Percentiles rank a stretch among this genome's conserved stretches.
phyloP scores from a whole-genome alignment of 2,113 vertebrate species.

The Cyrtonyx montezumae region DNA sequence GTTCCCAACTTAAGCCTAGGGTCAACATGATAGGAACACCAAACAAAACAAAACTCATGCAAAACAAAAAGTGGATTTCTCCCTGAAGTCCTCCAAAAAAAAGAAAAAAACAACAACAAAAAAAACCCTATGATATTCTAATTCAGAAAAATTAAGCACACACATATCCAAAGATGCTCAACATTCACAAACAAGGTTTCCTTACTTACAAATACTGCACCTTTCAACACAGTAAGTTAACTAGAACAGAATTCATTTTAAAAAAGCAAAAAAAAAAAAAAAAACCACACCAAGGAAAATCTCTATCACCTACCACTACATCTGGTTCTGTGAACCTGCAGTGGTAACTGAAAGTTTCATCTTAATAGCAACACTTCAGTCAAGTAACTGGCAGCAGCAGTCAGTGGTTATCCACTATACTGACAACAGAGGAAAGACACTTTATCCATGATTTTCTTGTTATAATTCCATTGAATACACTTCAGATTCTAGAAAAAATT shows the following conservation, averaged over 20 bases:
- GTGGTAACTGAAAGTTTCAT: background rate
- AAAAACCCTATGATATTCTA: background rate
- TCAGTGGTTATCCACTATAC: background rate
- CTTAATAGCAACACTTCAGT: background rate
- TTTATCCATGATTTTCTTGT: background rate
- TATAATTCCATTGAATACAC: background rate
- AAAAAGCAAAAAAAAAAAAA: background rate
- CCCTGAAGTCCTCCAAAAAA: background rate
- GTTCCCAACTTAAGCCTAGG: background rate
- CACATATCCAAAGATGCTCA: background rate
- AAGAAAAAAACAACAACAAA: no score
- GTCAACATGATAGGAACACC: accelerated
- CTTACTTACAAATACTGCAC: background rate
- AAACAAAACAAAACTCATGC: background rate
- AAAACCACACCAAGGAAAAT: background rate
- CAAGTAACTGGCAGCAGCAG: background rate
- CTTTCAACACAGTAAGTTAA: background rate
- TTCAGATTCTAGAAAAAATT: background rate
- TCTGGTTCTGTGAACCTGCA: background rate
- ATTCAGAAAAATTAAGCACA: background rate
- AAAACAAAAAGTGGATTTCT: background rate
- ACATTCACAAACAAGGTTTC: background rate
- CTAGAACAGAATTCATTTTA: background rate
- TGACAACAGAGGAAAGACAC: background rate
- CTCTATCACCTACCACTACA: background rate